Evolutionary conservation across 2,888 invertebrate genomes (phyloP).

Genomic region (Petrophora chlorosata): DNA sequence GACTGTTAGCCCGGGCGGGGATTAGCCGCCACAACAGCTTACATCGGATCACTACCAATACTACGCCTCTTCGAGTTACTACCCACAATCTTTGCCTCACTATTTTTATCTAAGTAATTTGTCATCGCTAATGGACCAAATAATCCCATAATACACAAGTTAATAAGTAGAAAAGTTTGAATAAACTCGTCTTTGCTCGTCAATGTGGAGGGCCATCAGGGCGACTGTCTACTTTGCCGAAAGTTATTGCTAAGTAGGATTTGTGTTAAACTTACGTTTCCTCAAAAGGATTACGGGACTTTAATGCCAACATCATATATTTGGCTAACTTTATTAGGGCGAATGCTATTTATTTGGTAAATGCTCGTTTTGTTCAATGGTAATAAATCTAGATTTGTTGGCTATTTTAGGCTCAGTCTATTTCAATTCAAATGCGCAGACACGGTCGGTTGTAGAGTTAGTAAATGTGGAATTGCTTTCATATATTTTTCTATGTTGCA

Average conservation of each 20-base stretch:
- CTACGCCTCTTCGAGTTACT: conserved; percentile 60
- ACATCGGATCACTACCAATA: conserved; percentile 69
- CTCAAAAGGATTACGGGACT: conserved; percentile 71
- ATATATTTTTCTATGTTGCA: conserved; percentile 4
- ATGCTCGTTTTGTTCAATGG: conserved; percentile 21
- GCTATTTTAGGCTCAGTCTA: conserved; percentile 24
- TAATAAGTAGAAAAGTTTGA: conserved; percentile 79
- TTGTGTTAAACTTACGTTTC: conserved; percentile 73
- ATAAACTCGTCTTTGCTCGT: conserved; percentile 74
- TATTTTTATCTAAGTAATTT: conserved; percentile 53
- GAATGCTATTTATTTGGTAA: conserved; percentile 28
- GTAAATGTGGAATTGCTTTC: too few species aligned
- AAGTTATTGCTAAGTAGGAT: conserved; percentile 81
- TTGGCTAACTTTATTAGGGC: conserved; percentile 45
- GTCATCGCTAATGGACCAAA: conserved; percentile 59
- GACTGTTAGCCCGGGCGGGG: conserved; percentile 68
- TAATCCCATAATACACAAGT: conserved; percentile 76
- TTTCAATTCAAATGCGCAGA: conserved; percentile 24
- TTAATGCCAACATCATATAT: conserved; percentile 67
- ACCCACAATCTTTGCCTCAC: conserved; percentile 59
- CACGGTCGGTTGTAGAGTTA: conserved; percentile 9
- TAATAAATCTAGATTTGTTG: conserved; percentile 33
- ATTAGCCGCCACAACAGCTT: conserved; percentile 75
- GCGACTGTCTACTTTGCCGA: conserved; percentile 76
- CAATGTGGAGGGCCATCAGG: conserved; percentile 75